Base-by-base conservation (phyloP, 2,888 invertebrate species). In the Cataglyphis livida region DNA sequence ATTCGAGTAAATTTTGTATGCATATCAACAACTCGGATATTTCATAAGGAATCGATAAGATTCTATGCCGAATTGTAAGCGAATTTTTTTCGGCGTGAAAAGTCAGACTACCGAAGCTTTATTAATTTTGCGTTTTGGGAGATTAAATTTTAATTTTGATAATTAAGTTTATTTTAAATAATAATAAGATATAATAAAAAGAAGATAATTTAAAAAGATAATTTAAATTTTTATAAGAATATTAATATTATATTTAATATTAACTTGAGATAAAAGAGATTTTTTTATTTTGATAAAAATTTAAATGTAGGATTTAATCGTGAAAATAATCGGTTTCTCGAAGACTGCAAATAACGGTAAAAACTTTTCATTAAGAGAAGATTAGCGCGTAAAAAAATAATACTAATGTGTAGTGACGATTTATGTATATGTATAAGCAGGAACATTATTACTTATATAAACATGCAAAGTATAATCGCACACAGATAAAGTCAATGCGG, bases 401-500 rank as follows among this genome's bases (percentile, higher is more conserved):
- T 73, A n/a, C n/a, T 44, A 41, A n/a, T 15, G 25, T 73, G 10
- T 21, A 15, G 4, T n/a, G 5, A 21, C 28, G 18, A 41, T 73
- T 73, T 28, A n/a, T 35, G 7, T 10, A 51, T 28, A 51, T 15
- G 5, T 25, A 12, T 15, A 61, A 73, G 73, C 51, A 21, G 10
- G 6, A 35, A 35, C 28, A 44, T 71, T 7, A 61, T 25, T 25
- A 35, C 12, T 62, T 35, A 62, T 44, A 15, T n/a, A 32, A 18
- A 28, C 5, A 51, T 51, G 35, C 35, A 51, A 64, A 35, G 25
- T 35, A 18, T 64, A 75, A 66, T 66, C 12, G 38, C 51, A 38
- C 18, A 21, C 35, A 18, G 66, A 51, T 51, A 38, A 51, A 66
- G 66, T 38, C 25, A 25, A 75, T 75, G 38, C 38, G 75, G 75